These are phyloP conservation scores for Pelvicachromis taeniatus DNA, from an alignment of 2,113 vertebrate genomes.

Conservation along the genomic window DNA sequence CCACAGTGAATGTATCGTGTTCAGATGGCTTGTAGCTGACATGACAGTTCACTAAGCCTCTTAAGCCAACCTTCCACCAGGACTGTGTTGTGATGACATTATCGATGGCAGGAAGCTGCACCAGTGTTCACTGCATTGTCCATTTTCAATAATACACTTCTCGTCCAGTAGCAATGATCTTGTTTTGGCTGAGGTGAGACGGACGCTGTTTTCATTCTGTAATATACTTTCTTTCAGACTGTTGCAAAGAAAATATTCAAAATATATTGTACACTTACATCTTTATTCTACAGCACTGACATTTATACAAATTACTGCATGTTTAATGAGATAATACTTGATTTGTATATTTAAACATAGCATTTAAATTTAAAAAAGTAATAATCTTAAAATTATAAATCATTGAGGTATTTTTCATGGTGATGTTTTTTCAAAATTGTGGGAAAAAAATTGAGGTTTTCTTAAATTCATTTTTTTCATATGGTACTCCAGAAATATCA, in stretches of 20 bases:
- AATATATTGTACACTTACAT: not conserved
- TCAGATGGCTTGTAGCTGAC: slow-evolving; percentile 37
- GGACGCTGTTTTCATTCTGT: not conserved
- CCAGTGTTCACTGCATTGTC: not conserved
- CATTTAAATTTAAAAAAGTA: not conserved
- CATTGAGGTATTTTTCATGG: not conserved
- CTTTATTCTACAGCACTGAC: not conserved
- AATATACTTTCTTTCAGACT: not conserved
- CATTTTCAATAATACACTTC: not conserved
- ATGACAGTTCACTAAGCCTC: slow-evolving; percentile 57
- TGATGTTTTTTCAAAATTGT: not conserved
- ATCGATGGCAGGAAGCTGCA: slow-evolving; percentile 25
- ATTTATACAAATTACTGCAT: not conserved
- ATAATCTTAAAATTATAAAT: not conserved
- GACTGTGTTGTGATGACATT: slow-evolving; percentile 27
- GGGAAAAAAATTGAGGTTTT: too few species aligned
- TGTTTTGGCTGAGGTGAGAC: not conserved
- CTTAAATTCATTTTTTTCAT: not conserved
- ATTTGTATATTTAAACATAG: not conserved
- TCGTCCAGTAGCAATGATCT: not conserved
- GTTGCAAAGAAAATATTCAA: not conserved
- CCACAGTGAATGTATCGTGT: slow-evolving; percentile 16
- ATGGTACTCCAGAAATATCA: not conserved
- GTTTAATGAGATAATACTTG: not conserved
- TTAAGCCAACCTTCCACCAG: slow-evolving; percentile 34